Conservation (phyloP, 2,888 invertebrate species). For the Hipparchia sbordonii region DNA sequence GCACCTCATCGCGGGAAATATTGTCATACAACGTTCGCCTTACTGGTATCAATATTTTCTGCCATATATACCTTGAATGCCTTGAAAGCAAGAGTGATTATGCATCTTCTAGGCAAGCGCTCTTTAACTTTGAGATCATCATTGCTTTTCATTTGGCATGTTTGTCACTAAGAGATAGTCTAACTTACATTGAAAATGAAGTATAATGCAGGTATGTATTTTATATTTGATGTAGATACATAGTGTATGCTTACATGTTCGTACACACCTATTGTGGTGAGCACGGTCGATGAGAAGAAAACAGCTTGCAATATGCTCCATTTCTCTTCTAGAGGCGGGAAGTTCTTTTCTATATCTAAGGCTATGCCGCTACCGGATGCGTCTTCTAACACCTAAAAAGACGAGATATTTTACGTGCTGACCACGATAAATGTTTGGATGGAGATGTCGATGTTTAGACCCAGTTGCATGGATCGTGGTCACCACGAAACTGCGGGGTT, state of each 20-base stretch:
- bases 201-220: neutral
- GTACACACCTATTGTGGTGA: constrained; percentile 93
- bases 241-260: constrained; percentile 70
- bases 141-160: no score
- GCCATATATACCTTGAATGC: no score
- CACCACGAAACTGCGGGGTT: no score
- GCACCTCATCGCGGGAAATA: no score
- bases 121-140: no score
- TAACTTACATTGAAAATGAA: neutral
- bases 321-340: constrained; percentile 81
- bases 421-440: no score
- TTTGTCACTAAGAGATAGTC: neutral
- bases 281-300: constrained; percentile 94
- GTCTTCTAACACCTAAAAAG: constrained; percentile 84
- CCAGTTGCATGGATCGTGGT: no score
- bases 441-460: no score
- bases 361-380: constrained; percentile 88
- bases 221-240: constrained; percentile 16
- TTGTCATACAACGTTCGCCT: no score
- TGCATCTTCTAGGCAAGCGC: no score
- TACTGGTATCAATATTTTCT: no score
- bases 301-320: constrained; percentile 93
- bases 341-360: constrained; percentile 80
- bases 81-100: no score
- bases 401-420: neutral